phyloP scores from a whole-genome alignment of 2,113 vertebrate species.

The Trogon surrucura region DNA sequence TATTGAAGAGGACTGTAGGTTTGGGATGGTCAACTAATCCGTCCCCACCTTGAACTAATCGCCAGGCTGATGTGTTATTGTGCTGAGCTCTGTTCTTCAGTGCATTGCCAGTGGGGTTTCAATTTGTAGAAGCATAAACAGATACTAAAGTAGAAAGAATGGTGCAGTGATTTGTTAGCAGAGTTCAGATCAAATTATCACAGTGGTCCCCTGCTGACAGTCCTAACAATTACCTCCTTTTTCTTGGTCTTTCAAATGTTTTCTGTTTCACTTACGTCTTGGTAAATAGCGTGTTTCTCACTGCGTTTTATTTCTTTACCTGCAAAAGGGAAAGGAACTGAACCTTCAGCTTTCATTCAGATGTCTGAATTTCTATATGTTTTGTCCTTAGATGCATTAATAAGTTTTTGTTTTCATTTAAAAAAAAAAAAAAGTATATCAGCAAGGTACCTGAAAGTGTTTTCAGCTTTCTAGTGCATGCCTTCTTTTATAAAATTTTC shows the following conservation, averaged over 20 bases:
- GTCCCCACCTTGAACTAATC: slow-evolving; percentile 99
- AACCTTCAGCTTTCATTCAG: background rate
- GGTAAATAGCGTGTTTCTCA: slow-evolving; percentile 86
- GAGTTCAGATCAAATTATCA: slow-evolving; percentile 98
- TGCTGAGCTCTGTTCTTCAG: slow-evolving; percentile 76
- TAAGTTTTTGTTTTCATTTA: background rate
- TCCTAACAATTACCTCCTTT: slow-evolving; percentile 86
- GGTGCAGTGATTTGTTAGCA: slow-evolving; percentile 96
- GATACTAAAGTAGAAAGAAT: slow-evolving; percentile 99
- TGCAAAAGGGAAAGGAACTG: slow-evolving; percentile 18
- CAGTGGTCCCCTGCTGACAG: slow-evolving; percentile 91
- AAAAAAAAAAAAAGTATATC: background rate
- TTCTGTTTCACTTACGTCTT: slow-evolving; percentile 88
- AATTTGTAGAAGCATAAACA: slow-evolving; percentile 99
- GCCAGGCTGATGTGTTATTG: slow-evolving; percentile 85
- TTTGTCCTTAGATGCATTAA: background rate
- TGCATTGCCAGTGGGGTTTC: slow-evolving; percentile 96
- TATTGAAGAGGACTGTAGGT: slow-evolving; percentile 86
- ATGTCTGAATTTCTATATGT: background rate
- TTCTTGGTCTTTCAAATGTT: slow-evolving; percentile 84
- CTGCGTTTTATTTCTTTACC: slow-evolving; percentile 84
- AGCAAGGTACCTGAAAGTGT: slow-evolving; percentile 46
- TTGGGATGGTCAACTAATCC: slow-evolving; percentile 89
- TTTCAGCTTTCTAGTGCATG: slow-evolving; percentile 25
- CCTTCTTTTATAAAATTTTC: background rate